phyloP scores from a whole-genome alignment of 2,888 invertebrate species.

The Neoscelio sp. region DNA sequence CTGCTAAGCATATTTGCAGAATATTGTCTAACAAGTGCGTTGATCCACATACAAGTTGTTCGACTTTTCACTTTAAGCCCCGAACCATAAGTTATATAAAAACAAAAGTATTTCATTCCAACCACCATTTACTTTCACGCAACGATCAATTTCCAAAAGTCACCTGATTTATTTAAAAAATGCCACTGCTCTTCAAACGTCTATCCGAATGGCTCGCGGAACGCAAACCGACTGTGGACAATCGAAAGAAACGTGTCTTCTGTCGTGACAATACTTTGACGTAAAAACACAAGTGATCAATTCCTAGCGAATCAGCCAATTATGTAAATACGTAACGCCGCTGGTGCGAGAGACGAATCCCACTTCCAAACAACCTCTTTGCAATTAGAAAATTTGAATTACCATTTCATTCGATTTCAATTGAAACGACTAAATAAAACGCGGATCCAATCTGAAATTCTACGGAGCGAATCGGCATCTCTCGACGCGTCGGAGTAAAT shows the following conservation, averaged over 20 bases:
- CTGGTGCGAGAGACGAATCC: too few species aligned
- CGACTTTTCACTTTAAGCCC: constrained; percentile 15
- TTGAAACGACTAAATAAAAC: background rate
- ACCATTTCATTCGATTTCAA: constrained; percentile 4
- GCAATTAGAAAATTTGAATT: too few species aligned
- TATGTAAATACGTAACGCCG: background rate
- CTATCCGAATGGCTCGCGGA: too few species aligned
- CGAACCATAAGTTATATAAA: constrained; percentile 6
- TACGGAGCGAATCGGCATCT: background rate
- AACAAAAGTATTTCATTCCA: constrained; percentile 33
- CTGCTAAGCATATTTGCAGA: constrained; percentile 68
- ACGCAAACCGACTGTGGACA: too few species aligned
- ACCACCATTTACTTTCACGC: too few species aligned
- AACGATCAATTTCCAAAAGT: too few species aligned
- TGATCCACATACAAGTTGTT: constrained; percentile 66
- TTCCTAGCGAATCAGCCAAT: background rate
- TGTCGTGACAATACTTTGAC: background rate
- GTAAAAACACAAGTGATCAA: background rate
- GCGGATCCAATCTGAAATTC: background rate
- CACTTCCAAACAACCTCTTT: too few species aligned
- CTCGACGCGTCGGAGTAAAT: background rate
- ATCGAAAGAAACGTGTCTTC: too few species aligned
- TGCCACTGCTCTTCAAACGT: too few species aligned
- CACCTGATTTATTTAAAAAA: too few species aligned
- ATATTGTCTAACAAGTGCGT: constrained; percentile 69